Conservation (phyloP, 1,140 invertebrate genomes). For the Plectrocnemia conspersa region DNA sequence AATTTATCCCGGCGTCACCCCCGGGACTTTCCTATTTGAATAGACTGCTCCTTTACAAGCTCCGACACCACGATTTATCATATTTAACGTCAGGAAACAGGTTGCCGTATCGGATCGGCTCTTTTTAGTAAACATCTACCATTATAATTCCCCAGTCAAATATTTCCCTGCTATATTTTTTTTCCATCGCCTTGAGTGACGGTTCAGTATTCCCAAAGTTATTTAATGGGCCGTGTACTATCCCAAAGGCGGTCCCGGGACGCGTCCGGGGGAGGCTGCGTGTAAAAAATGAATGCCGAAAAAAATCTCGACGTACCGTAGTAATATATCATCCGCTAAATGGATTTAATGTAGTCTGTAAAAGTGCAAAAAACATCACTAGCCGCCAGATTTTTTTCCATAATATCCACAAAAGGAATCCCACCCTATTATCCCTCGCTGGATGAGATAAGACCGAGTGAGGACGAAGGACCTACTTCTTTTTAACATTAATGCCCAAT, state of each 20-base stretch:
- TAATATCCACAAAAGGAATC: conserved; percentile 27
- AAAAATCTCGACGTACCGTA: conserved; percentile 31
- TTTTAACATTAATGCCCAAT: too few species aligned
- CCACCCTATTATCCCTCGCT: too few species aligned
- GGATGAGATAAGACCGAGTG: too few species aligned
- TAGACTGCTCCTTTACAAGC: conserved; percentile 1
- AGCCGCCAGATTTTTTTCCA: conserved; percentile 31
- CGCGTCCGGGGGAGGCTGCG: conserved; percentile 7
- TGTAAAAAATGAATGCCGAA: conserved; percentile 28
- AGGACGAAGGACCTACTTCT: too few species aligned
- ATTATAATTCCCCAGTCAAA: conserved; percentile 36
- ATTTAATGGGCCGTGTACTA: conserved; percentile 22
- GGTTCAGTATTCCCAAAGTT: conserved; percentile 25
- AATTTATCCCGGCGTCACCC: conserved; percentile 1
- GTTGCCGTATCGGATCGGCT: conserved; percentile 26
- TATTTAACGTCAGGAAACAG: conserved; percentile 36
- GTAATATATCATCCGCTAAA: conserved; percentile 36
- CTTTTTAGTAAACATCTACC: conserved; percentile 27
- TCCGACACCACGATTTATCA: conserved; percentile 29
- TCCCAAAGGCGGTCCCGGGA: conserved; percentile 12
- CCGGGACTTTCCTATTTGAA: conserved; percentile 10
- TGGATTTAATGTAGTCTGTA: conserved; percentile 37
- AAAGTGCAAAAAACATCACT: conserved; percentile 36
- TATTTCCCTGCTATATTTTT: conserved; percentile 25
- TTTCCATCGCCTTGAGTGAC: conserved; percentile 28